These are phyloP conservation scores for Pollimyrus isidori DNA, from an alignment of 2,113 vertebrate genomes.

Conservation along the genomic window DNA sequence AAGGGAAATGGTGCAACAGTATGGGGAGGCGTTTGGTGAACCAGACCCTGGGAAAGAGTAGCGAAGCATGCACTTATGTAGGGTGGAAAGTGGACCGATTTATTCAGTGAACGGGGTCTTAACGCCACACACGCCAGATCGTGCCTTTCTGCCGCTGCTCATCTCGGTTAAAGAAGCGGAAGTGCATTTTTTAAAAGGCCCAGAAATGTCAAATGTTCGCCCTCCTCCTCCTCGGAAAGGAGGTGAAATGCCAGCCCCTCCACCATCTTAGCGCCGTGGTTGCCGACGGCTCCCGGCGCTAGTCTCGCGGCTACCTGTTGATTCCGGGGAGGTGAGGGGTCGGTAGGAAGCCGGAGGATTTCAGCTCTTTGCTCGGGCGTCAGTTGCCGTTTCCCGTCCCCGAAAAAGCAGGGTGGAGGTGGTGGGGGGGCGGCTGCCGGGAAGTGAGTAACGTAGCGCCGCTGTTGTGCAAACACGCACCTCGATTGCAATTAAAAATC, in stretches of 20 bases:
- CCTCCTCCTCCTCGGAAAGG: neutral
- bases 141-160: neutral
- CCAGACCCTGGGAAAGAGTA: neutral
- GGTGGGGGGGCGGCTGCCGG: neutral
- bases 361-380: neutral
- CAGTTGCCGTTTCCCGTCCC: neutral
- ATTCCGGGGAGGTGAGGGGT: neutral
- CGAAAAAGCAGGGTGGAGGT: neutral
- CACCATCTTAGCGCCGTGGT: neutral
- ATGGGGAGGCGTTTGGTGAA: neutral
- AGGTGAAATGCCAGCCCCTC: neutral
- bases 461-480: neutral
- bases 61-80: neutral
- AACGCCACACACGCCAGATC: neutral
- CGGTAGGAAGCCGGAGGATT: neutral
- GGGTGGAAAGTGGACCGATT: neutral
- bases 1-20: neutral
- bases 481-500: neutral
- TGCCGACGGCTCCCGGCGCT: neutral
- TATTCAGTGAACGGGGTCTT: neutral
- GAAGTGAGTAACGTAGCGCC: neutral
- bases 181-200: slow-evolving; percentile 26
- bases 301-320: neutral
- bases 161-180: neutral
- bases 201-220: neutral